A percentile compares a stretch with the other conserved stretches of the same genome.
phyloP scores from a whole-genome alignment of 2,113 vertebrate species.

The Hyperopisus bebe region DNA sequence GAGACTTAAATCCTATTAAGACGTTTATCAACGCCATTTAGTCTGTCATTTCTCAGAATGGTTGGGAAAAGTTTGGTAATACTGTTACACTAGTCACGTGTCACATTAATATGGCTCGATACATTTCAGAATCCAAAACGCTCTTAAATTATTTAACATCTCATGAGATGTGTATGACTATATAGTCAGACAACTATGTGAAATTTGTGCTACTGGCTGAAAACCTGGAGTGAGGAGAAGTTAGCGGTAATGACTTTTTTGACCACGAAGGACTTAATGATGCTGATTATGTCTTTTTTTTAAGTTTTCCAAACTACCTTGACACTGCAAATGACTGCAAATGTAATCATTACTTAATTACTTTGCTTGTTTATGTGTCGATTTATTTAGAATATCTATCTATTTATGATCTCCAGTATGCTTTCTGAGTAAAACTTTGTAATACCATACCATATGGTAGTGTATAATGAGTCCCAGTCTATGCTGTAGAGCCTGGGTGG shows the following conservation, averaged over 20 bases:
- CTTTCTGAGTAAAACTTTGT: neutral
- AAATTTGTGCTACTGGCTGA: neutral
- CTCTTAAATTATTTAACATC: neutral
- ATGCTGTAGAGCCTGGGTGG: neutral
- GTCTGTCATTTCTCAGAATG: neutral
- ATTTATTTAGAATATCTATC: neutral
- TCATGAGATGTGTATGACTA: neutral
- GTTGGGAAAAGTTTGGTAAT: neutral
- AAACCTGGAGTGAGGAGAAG: neutral
- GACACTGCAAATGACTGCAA: neutral
- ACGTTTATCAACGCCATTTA: neutral
- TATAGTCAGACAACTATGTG: neutral
- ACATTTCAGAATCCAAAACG: neutral
- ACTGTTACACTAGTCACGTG: neutral
- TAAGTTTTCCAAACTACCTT: neutral
- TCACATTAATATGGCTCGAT: neutral
- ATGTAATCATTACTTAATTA: too few species aligned
- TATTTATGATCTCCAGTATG: neutral
- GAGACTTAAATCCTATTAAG: neutral
- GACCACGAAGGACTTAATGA: neutral
- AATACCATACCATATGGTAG: neutral
- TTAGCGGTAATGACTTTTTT: neutral
- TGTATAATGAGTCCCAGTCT: neutral
- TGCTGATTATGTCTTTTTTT: neutral
- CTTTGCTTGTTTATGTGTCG: too few species aligned